These are phyloP conservation scores for Pseudomyrmex cubaensis DNA, from an alignment of 1,140 invertebrate genomes.

Conservation along the genomic window DNA sequence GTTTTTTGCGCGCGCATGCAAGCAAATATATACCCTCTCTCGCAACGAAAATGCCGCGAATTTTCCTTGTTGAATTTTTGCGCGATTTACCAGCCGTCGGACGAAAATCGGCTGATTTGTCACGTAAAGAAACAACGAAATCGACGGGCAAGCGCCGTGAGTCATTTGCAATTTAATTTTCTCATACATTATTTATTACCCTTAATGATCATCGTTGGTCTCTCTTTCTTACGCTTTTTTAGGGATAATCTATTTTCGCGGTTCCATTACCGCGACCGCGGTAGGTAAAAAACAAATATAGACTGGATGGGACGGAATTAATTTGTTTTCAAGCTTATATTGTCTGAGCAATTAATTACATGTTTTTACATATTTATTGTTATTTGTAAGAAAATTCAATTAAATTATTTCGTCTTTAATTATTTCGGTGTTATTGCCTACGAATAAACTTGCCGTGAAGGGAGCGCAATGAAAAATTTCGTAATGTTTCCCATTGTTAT, in stretches of 20 bases:
- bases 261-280: neutral
- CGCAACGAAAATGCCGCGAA: constrained; percentile 17
- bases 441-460: no score
- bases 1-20: constrained; percentile 41
- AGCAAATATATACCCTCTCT: constrained; percentile 1
- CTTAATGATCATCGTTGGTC: constrained; percentile 33
- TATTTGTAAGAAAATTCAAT: neutral
- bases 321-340: neutral
- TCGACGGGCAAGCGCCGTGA: constrained; percentile 7
- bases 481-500: no score
- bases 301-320: neutral
- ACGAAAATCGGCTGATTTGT: constrained; percentile 31
- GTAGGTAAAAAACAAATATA: neutral
- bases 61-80: constrained; percentile 57
- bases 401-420: neutral
- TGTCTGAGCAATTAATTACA: neutral
- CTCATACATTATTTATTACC: constrained; percentile 55
- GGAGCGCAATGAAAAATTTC: no score
- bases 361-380: neutral
- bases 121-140: constrained; percentile 46
- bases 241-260: constrained; percentile 28
- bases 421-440: no score
- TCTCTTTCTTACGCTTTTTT: constrained; percentile 35
- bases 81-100: constrained; percentile 8
- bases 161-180: constrained; percentile 53